Evolutionary conservation across 2,888 invertebrate genomes (phyloP).

Genomic region (Zootermopsis nevadensis): DNA sequence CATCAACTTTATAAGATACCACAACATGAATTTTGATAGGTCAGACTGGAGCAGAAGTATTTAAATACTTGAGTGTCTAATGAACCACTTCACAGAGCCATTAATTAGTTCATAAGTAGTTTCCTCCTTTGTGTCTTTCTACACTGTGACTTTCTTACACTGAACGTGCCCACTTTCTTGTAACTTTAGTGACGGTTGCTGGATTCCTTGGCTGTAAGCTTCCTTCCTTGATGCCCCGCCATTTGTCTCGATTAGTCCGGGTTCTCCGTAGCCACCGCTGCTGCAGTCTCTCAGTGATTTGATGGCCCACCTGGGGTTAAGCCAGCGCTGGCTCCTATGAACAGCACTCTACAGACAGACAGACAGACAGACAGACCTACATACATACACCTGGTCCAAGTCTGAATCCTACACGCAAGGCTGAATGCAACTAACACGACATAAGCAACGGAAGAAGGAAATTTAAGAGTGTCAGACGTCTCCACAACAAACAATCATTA

Average conservation of each 20-base stretch:
- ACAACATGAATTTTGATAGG: too few species aligned
- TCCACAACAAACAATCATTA: too few species aligned
- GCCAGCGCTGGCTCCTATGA: not conserved
- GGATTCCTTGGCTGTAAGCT: not conserved
- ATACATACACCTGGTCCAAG: not conserved
- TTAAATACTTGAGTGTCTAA: too few species aligned
- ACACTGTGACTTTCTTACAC: not conserved
- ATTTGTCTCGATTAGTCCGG: slow-evolving; percentile 34
- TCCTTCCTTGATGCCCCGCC: slow-evolving; percentile 23
- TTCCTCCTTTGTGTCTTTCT: not conserved
- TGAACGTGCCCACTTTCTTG: not conserved
- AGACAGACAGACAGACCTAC: not conserved
- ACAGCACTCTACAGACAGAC: not conserved
- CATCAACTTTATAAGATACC: too few species aligned
- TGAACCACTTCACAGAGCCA: not conserved
- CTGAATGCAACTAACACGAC: not conserved
- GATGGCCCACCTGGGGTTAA: slow-evolving; percentile 38
- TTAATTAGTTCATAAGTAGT: not conserved
- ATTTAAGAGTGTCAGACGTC: too few species aligned
- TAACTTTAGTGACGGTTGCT: slow-evolving; percentile 8
- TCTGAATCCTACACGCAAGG: too few species aligned
- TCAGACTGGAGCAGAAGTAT: too few species aligned
- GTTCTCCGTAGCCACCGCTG: slow-evolving; percentile 11
- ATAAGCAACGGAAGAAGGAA: not conserved
- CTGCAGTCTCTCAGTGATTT: slow-evolving; percentile 11